Conservation (phyloP, 1,140 invertebrate species). For the Anoplolepis gracilipes region DNA sequence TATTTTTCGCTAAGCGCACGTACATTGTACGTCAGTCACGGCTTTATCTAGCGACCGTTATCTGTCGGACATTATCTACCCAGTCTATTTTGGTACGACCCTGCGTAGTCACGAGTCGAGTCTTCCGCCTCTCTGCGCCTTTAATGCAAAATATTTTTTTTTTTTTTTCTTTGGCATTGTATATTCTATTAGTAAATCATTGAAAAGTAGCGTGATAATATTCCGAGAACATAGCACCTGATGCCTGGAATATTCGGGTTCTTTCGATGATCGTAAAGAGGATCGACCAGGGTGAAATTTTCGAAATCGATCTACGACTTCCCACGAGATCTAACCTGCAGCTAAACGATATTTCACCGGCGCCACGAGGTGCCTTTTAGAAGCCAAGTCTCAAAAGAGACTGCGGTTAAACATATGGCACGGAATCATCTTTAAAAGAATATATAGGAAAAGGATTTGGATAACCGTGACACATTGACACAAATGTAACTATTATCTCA, state of each 20-base stretch:
- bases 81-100: constrained; percentile 16
- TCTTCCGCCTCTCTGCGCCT: constrained; percentile 15
- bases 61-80: constrained; percentile 57
- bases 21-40: constrained; percentile 53
- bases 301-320: constrained; percentile 58
- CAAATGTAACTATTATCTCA: background rate
- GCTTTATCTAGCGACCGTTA: constrained; percentile 57
- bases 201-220: constrained; percentile 55
- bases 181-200: constrained; percentile 5
- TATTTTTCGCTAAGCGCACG: constrained; percentile 43
- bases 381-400: background rate
- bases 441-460: background rate
- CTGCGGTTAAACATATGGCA: background rate
- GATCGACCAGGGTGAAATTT: constrained; percentile 44
- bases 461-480: background rate
- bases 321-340: constrained; percentile 38
- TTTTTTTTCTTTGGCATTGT: background rate
- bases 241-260: background rate
- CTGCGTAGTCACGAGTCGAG: background rate
- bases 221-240: background rate
- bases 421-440: background rate
- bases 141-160: constrained; percentile 11
- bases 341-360: constrained; percentile 68
- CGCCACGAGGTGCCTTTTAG: constrained; percentile 34
- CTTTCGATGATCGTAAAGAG: background rate